These are phyloP conservation scores for Pyrocephalus nanus DNA, from an alignment of 2,797 vertebrate genomes.

Conservation along the genomic window DNA sequence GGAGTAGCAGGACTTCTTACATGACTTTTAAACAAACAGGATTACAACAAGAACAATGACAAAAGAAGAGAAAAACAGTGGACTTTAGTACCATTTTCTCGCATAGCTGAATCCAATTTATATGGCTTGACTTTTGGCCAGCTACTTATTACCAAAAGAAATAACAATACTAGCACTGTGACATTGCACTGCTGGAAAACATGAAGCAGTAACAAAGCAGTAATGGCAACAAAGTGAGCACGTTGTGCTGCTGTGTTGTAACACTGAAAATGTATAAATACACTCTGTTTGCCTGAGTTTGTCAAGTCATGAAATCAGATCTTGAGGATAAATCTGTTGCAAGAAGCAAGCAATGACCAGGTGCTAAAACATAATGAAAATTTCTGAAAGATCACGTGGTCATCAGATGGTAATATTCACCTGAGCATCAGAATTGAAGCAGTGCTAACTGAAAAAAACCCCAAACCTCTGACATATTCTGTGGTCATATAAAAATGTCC, in stretches of 20 bases:
- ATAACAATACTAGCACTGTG: not conserved
- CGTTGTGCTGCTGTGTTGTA: accelerated
- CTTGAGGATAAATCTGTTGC: not conserved
- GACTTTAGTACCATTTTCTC: not conserved
- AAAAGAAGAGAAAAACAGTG: not conserved
- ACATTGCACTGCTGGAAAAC: not conserved
- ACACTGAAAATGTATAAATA: not conserved
- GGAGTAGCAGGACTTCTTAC: not conserved
- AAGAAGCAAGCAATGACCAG: not conserved
- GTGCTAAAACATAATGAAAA: not conserved
- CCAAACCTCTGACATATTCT: not conserved
- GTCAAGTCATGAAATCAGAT: not conserved
- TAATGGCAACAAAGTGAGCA: not conserved
- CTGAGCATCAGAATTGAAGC: not conserved
- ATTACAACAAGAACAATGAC: not conserved
- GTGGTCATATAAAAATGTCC: not conserved
- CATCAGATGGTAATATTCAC: not conserved
- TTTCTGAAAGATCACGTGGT: not conserved
- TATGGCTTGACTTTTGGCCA: not conserved
- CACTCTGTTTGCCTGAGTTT: not conserved
- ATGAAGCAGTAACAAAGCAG: not conserved
- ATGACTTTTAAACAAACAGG: not conserved
- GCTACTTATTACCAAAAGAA: not conserved
- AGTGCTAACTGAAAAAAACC: not conserved
- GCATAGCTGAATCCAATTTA: not conserved